phyloP scores from a whole-genome alignment of 2,888 invertebrate species.

The Drosophila yooni region DNA sequence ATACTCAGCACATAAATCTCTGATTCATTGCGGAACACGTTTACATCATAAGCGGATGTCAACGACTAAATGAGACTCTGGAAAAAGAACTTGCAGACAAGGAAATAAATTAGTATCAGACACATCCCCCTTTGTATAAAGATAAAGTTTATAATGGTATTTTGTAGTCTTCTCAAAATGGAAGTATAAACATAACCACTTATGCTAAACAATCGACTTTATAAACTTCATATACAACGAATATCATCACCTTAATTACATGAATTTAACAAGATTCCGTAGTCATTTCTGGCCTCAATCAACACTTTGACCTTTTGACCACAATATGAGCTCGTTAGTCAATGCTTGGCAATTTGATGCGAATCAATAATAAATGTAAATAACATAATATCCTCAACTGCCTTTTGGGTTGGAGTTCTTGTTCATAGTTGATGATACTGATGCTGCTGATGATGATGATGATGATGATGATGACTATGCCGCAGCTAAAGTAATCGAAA shows the following conservation, averaged over 20 bases:
- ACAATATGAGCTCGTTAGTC: conserved; percentile 77
- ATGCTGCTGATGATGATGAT: conserved; percentile 18
- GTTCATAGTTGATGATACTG: conserved; percentile 9
- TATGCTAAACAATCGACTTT: background rate
- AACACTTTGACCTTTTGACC: conserved; percentile 68
- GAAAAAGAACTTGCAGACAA: background rate
- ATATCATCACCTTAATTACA: conserved; percentile 47
- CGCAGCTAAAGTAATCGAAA: conserved; percentile 48
- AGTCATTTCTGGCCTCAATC: conserved; percentile 26
- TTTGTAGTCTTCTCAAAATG: background rate
- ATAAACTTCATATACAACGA: no score
- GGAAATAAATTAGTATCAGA: background rate
- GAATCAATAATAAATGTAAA: conserved; percentile 78
- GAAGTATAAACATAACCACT: background rate
- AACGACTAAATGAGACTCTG: conserved; percentile 29
- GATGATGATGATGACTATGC: conserved; percentile 38
- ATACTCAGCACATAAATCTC: conserved; percentile 65
- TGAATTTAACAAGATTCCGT: conserved; percentile 16
- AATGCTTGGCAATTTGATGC: conserved; percentile 68
- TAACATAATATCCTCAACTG: conserved; percentile 61
- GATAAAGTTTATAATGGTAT: background rate
- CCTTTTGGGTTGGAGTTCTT: conserved; percentile 1
- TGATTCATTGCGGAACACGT: conserved; percentile 19
- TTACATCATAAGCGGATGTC: background rate
- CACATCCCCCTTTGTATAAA: background rate